phyloP scores from a whole-genome alignment of 2,888 invertebrate genomes.

The Protula sp. region DNA sequence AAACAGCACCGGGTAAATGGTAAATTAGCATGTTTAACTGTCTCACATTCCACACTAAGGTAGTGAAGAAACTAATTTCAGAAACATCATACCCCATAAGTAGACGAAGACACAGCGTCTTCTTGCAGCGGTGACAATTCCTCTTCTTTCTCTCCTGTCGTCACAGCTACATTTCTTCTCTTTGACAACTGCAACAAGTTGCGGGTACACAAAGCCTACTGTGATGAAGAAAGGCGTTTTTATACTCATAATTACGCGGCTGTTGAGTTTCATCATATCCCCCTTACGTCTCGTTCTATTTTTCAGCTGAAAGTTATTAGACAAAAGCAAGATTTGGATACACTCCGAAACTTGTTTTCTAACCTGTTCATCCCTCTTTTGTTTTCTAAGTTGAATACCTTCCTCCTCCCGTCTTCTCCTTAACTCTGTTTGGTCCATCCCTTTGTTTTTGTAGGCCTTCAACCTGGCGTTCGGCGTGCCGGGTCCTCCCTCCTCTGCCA shows the following conservation, averaged over 20 bases:
- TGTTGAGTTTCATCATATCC: too few relatives aligned
- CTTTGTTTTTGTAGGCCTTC: conserved; percentile 85
- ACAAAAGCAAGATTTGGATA: too few relatives aligned
- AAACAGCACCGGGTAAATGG: too few relatives aligned
- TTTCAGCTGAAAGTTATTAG: too few relatives aligned
- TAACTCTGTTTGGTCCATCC: conserved; percentile 84
- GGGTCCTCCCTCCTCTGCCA: conserved; percentile 31
- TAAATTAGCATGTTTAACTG: too few relatives aligned
- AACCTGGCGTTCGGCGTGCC: conserved; percentile 40
- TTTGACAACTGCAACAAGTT: conserved; percentile 71
- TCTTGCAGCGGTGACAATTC: conserved; percentile 53
- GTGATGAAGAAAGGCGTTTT: too few relatives aligned
- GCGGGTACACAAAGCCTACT: too few relatives aligned
- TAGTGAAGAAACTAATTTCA: too few relatives aligned
- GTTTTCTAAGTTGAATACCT: conserved; percentile 90
- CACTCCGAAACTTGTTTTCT: too few relatives aligned
- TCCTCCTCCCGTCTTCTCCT: conserved; percentile 90
- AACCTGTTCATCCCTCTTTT: conserved; percentile 85
- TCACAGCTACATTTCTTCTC: conserved; percentile 72
- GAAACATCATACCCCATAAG: not conserved
- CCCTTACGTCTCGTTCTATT: too few relatives aligned
- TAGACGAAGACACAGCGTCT: conserved; percentile 31
- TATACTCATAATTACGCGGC: too few relatives aligned
- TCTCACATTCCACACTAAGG: too few relatives aligned
- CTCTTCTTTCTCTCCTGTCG: conserved; percentile 49